phyloP scores from a whole-genome alignment of 2,113 vertebrate genomes.

The Urocynchramus pylzowi region DNA sequence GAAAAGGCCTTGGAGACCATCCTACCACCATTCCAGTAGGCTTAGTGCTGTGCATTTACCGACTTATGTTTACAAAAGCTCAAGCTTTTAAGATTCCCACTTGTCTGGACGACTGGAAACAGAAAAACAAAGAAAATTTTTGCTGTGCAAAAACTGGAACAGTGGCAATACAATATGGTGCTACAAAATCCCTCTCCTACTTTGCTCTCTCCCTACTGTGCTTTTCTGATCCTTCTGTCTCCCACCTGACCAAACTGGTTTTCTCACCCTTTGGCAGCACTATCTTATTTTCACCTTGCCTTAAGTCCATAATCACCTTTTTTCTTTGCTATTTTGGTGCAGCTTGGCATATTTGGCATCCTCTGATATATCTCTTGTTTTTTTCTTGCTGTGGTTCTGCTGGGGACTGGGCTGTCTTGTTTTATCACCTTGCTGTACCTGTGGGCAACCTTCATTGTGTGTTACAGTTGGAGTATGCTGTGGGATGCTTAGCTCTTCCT shows the following conservation, averaged over 20 bases:
- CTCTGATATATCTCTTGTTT: neutral
- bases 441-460: neutral
- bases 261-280: neutral
- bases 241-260: neutral
- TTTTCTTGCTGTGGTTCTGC: neutral
- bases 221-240: neutral
- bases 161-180: neutral
- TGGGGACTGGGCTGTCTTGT: neutral
- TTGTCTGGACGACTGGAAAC: neutral
- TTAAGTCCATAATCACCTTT: neutral
- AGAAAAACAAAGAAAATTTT: neutral
- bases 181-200: neutral
- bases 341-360: neutral
- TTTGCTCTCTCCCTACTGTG: neutral
- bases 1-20: neutral
- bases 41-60: neutral
- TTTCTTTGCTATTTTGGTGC: neutral
- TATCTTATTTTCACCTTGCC: neutral
- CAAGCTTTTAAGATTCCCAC: neutral
- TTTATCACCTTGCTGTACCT: neutral
- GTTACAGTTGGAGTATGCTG: neutral
- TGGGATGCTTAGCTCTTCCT: neutral
- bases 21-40: fast-evolving
- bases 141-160: fast-evolving
- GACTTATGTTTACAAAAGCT: neutral